Percentiles rank a stretch among this genome's conserved stretches.
Conservation (phyloP, 1,140 invertebrate genomes). For the Drosophila aff. region DNA sequence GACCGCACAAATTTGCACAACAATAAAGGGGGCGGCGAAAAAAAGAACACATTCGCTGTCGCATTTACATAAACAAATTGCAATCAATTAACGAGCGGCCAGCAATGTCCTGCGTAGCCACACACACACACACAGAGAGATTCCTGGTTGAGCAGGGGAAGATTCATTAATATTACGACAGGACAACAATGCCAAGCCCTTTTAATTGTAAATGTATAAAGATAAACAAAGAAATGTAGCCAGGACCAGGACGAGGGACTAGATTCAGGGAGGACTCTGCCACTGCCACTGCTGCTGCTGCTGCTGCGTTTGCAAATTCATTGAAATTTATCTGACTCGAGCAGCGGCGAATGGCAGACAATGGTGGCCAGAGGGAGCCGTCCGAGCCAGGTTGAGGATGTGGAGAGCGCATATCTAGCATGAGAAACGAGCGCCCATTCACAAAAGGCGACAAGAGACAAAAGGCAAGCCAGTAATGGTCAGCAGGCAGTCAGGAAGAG, state of each 20-base stretch:
- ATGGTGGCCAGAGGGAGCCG: constrained; percentile 4
- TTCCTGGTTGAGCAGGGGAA: constrained; percentile 1
- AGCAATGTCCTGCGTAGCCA: constrained; percentile 16
- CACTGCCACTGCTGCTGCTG: constrained; percentile 26
- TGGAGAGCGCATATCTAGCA: constrained; percentile 11
- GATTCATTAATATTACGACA: constrained; percentile 81
- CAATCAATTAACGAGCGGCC: constrained; percentile 71
- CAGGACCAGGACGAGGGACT: constrained; percentile 29
- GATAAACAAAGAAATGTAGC: constrained; percentile 82
- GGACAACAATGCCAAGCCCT: constrained; percentile 75
- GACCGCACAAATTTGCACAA: constrained; percentile 69
- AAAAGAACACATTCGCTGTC: constrained; percentile 6
- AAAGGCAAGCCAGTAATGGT: constrained; percentile 57
- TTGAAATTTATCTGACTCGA: constrained; percentile 76
- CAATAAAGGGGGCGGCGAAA: background rate
- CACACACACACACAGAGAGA: background rate
- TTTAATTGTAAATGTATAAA: constrained; percentile 82
- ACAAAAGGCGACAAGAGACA: constrained; percentile 64
- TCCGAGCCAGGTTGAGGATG: background rate
- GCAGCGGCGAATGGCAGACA: constrained; percentile 45
- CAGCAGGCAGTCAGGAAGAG: constrained; percentile 27
- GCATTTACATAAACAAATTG: constrained; percentile 79
- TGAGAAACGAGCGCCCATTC: constrained; percentile 32
- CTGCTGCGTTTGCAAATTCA: constrained; percentile 71
- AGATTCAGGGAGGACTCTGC: constrained; percentile 15